Base-by-base conservation (phyloP, 2,797 vertebrate genomes). In the Anniella stebbinsi region DNA sequence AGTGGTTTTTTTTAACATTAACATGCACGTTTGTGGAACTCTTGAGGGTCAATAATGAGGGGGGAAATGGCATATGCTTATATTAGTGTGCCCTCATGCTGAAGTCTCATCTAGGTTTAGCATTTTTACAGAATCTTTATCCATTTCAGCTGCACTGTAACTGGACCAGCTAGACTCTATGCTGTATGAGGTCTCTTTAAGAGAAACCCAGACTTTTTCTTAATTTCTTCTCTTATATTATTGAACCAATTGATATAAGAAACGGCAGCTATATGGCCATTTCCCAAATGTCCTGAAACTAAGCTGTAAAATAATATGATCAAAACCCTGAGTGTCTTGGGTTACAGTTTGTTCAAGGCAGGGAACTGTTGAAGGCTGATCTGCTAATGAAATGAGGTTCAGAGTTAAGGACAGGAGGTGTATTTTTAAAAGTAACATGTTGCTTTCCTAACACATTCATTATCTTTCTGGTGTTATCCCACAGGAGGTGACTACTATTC, bases 401-500 rank as follows among this genome's bases (percentile, higher is more conserved):
- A 3, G 17, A 90, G 88, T 45, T 2, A 88, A 87, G 33, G 18
- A 7, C 13, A 92, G 86, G 48, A 80, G 57, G 7, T 1, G 0
- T 45, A 86, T 6, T 80, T 51, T 33, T 75, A 45, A 75, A 45
- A 17, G 7, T 87, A 86, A 57, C 9, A 83, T 76, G 88, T 75
- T 87, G 3, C 76, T 81, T 41, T 72, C 28, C 25, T 86, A 4
- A 66, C 86, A 28, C 80, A 36, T 85, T 28, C 60, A 18, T 6
- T 93, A 75, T 88, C 12, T 38, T 54, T 88, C 66, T 80, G 30
- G 17, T 51, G 15, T 85, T 48, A 17, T 80, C 80, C 45, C 25
- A 66, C 36, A 84, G 67, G 63, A 63, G n/a, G 41, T 69, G 4
- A 82, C 73, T 87, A 87, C 81, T 86, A 30, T 72, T 90, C 60